These are phyloP conservation scores for Monopterus albus DNA, from an alignment of 2,113 vertebrate genomes.

Conservation along the genomic window DNA sequence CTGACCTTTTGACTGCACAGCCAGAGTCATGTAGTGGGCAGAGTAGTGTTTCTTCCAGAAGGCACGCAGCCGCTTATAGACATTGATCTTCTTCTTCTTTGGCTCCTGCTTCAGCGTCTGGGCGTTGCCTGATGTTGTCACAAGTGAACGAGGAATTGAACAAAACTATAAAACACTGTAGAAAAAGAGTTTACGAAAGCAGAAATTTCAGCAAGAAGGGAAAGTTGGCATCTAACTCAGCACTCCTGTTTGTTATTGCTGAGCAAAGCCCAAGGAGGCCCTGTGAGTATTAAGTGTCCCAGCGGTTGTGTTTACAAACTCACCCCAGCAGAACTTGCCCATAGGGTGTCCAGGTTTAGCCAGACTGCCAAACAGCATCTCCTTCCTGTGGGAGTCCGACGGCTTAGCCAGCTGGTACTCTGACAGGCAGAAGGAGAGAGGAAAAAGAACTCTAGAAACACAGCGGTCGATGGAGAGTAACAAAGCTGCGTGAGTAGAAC, in stretches of 20 bases:
- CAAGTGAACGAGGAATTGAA: constrained; percentile 35
- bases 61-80: constrained; percentile 89
- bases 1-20: constrained; percentile 96
- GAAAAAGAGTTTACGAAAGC: constrained; percentile 28
- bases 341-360: constrained; percentile 95
- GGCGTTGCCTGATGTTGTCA: constrained; percentile 87
- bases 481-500: constrained; percentile 15
- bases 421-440: constrained; percentile 61
- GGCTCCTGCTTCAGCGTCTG: constrained; percentile 94
- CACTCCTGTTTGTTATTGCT: constrained; percentile 52
- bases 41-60: constrained; percentile 96
- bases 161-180: constrained; percentile 7
- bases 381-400: constrained; percentile 95
- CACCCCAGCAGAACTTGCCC: constrained; percentile 99
- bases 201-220: constrained; percentile 19
- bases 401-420: constrained; percentile 96
- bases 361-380: constrained; percentile 97
- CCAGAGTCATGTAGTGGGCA: constrained; percentile 96
- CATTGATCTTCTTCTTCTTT: constrained; percentile 90
- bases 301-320: constrained; percentile 66
- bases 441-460: constrained; percentile 6
- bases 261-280: constrained; percentile 55
- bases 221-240: constrained; percentile 33
- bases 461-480: not conserved
- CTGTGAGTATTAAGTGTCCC: constrained; percentile 56